A percentile compares a stretch with the other conserved stretches of the same genome.
Evolutionary conservation across 1,140 invertebrate genomes (phyloP).

Genomic region (Orius laevigatus): DNA sequence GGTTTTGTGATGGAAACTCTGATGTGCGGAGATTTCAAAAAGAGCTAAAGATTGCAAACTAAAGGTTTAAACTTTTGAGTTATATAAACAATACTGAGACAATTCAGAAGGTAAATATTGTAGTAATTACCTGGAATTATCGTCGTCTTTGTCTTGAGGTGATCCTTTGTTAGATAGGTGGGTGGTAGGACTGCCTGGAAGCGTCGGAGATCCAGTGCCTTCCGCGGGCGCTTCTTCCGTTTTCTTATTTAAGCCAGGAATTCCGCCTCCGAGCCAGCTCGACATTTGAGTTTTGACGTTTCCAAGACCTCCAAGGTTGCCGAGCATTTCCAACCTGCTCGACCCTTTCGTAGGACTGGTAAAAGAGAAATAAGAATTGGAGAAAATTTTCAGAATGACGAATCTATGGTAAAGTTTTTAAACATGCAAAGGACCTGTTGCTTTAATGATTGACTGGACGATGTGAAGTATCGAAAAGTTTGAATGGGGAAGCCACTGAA

Average conservation of each 20-base stretch:
- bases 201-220: conserved; percentile 20
- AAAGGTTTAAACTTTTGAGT: not conserved
- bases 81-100: not conserved
- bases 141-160: conserved; percentile 48
- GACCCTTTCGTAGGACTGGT: conserved; percentile 46
- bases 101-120: not conserved
- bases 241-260: conserved; percentile 46
- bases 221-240: conserved; percentile 29
- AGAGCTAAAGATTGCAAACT: too few species aligned
- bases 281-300: conserved; percentile 58
- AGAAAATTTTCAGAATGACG: not conserved
- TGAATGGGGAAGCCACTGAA: too few species aligned
- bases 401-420: too few species aligned
- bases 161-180: conserved; percentile 27
- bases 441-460: too few species aligned
- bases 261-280: conserved; percentile 50
- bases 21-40: not conserved
- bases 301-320: conserved; percentile 30
- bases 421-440: too few species aligned
- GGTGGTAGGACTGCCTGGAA: conserved; percentile 7
- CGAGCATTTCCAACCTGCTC: conserved; percentile 58
- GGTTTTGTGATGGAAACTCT: not conserved
- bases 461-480: too few species aligned
- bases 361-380: conserved; percentile 4
- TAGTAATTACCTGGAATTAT: conserved; percentile 54